Conservation (phyloP, 2,113 vertebrate species). For the Tachuris rubrigastra region DNA sequence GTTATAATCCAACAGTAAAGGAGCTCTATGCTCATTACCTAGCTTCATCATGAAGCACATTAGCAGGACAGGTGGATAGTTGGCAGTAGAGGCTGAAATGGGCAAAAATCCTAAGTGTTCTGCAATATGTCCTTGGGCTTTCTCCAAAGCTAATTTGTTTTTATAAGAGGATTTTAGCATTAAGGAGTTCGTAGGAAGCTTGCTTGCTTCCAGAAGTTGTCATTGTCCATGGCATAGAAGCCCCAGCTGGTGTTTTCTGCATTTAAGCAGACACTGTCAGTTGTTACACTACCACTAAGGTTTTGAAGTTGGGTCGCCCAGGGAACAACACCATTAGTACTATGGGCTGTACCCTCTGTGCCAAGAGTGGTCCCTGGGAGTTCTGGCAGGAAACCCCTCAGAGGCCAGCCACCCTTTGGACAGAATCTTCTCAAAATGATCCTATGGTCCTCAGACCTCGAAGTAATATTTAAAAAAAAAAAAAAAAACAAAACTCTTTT, state of each 20-base stretch:
- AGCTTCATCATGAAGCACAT: slow-evolving; percentile 13
- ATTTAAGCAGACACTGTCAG: not conserved
- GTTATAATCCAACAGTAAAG: not conserved
- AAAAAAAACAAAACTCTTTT: not conserved
- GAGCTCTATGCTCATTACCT: slow-evolving; percentile 18
- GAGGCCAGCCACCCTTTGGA: not conserved
- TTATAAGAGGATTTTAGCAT: slow-evolving; percentile 10
- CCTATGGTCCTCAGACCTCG: not conserved
- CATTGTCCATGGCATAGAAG: not conserved
- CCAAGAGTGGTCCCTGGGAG: not conserved
- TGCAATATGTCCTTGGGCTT: slow-evolving; percentile 35
- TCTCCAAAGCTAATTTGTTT: not conserved
- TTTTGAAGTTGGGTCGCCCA: not conserved
- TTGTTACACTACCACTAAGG: not conserved
- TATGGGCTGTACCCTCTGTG: not conserved
- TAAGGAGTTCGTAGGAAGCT: not conserved
- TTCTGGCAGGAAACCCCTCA: not conserved
- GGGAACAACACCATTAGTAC: not conserved
- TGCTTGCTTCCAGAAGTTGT: not conserved
- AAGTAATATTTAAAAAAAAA: not conserved
- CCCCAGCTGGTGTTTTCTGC: not conserved
- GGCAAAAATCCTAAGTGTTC: slow-evolving; percentile 32
- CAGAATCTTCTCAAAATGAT: not conserved
- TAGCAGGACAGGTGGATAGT: slow-evolving; percentile 44
- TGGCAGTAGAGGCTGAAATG: slow-evolving; percentile 20